Evolutionary conservation across 2,888 invertebrate genomes (phyloP).

Genomic region (Hemaris fuciformis): DNA sequence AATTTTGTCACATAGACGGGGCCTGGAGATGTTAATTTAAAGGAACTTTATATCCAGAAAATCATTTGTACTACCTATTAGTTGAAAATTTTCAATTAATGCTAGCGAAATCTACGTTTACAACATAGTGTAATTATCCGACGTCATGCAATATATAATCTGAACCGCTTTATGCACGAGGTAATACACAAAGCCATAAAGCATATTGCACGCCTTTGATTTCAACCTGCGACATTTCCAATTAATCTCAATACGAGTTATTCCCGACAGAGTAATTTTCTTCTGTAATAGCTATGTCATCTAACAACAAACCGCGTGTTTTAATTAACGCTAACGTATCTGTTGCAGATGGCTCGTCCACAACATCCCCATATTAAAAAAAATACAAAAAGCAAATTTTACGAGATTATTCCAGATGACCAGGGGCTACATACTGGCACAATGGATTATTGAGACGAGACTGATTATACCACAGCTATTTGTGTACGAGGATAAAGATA

Average conservation of each 20-base stretch:
- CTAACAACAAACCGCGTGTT: background rate
- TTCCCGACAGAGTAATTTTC: background rate
- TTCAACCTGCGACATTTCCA: background rate
- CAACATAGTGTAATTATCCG: too few species aligned
- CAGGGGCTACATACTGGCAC: slow-evolving; percentile 37
- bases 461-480: slow-evolving; percentile 20
- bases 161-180: too few species aligned
- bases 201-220: too few species aligned
- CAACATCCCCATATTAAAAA: slow-evolving; percentile 40
- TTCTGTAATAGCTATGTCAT: background rate
- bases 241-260: background rate
- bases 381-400: slow-evolving; percentile 34
- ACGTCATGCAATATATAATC: too few species aligned
- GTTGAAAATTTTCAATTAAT: too few species aligned
- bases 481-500: slow-evolving; percentile 17
- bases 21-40: too few species aligned
- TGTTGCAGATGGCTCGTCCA: slow-evolving; percentile 55
- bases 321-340: background rate
- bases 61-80: too few species aligned
- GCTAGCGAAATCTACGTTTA: too few species aligned
- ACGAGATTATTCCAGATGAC: slow-evolving; percentile 44
- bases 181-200: too few species aligned
- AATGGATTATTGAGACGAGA: slow-evolving; percentile 49
- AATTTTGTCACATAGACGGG: too few species aligned
- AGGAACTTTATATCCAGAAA: too few species aligned